phyloP scores from a whole-genome alignment of 2,797 vertebrate species.

The Phoebastria nigripes region DNA sequence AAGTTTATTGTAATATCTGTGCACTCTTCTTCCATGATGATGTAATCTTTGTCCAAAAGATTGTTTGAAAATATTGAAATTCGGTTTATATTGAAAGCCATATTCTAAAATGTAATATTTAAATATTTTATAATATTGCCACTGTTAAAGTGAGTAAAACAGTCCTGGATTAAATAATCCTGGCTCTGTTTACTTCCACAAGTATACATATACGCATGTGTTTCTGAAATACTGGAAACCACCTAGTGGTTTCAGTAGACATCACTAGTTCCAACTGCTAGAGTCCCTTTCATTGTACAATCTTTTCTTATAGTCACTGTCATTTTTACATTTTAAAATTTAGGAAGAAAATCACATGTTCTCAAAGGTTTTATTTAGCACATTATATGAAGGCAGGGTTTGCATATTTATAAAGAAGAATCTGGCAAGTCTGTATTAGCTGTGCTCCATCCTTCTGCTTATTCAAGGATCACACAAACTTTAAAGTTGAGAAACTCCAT shows the following conservation, averaged over 20 bases:
- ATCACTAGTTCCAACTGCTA: background rate
- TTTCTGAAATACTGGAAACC: background rate
- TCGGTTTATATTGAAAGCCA: background rate
- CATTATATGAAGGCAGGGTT: background rate
- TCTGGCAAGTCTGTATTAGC: background rate
- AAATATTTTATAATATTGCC: background rate
- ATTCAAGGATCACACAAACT: background rate
- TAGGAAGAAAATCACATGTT: background rate
- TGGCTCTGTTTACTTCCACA: background rate
- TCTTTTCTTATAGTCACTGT: background rate
- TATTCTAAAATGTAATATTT: background rate
- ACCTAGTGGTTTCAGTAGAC: background rate
- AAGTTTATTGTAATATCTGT: background rate
- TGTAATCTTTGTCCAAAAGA: background rate
- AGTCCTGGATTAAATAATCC: background rate
- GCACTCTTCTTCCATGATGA: background rate
- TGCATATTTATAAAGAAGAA: background rate
- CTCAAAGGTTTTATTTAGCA: background rate
- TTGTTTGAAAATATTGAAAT: background rate
- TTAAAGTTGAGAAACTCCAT: background rate
- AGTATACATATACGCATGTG: rapidly evolving
- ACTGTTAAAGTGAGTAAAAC: background rate
- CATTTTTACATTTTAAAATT: background rate
- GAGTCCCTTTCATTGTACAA: background rate
- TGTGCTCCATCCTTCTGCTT: background rate